phyloP scores from a whole-genome alignment of 1,140 invertebrate species.

The Cardiocondyla obscurior region DNA sequence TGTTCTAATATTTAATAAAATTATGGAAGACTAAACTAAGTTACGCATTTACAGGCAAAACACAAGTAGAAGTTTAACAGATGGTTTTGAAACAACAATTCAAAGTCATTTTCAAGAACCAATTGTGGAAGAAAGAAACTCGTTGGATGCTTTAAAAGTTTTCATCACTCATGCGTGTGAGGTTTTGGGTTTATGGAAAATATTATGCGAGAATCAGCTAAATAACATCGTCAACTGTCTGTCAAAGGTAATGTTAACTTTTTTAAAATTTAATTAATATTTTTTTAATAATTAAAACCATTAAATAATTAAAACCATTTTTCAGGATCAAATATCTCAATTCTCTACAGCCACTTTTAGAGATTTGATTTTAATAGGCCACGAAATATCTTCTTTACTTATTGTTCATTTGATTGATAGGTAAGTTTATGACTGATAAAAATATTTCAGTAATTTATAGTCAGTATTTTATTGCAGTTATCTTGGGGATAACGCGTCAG shows the following conservation, averaged over 20 bases:
- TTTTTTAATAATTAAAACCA: background rate
- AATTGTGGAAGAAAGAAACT: slow-evolving; percentile 88
- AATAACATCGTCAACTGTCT: slow-evolving; percentile 90
- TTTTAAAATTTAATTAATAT: background rate
- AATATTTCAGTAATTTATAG: slow-evolving; percentile 33
- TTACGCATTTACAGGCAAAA: slow-evolving; percentile 63
- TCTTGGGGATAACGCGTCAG: slow-evolving; percentile 96
- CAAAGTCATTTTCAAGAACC: slow-evolving; percentile 80
- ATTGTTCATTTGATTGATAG: slow-evolving; percentile 91
- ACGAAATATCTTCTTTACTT: slow-evolving; percentile 90
- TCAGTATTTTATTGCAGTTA: slow-evolving; percentile 86
- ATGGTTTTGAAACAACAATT: slow-evolving; percentile 79
- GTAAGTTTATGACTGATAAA: slow-evolving; percentile 64
- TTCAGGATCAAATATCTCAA: slow-evolving; percentile 86
- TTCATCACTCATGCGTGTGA: slow-evolving; percentile 93
- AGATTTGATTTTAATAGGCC: slow-evolving; percentile 93
- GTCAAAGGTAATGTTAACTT: slow-evolving; percentile 70
- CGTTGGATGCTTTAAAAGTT: slow-evolving; percentile 90
- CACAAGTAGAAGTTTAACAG: slow-evolving; percentile 73
- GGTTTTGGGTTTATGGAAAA: slow-evolving; percentile 96
- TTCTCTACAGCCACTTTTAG: slow-evolving; percentile 88
- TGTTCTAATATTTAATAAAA: too few species aligned
- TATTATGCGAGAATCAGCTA: slow-evolving; percentile 96
- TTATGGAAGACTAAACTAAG: slow-evolving; percentile 14
- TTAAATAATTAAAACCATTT: slow-evolving; percentile 39